Percentiles rank a stretch among this genome's conserved stretches.
phyloP scores from a whole-genome alignment of 2,888 invertebrate genomes.

The Icerya purchasi region DNA sequence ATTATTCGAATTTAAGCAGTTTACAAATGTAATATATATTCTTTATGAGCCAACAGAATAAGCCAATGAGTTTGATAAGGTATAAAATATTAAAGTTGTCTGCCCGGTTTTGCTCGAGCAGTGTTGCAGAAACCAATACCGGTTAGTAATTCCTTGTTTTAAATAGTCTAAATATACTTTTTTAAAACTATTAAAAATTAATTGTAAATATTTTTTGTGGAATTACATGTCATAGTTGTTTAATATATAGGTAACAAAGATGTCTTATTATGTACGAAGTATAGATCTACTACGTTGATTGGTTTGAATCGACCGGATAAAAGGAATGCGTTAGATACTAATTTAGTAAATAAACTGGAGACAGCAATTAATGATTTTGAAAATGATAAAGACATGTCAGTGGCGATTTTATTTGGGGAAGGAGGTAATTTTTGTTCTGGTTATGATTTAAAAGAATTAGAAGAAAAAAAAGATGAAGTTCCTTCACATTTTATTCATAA shows the following conservation, averaged over 20 bases:
- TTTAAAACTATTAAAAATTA: too few relatives aligned
- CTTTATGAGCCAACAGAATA: too few relatives aligned
- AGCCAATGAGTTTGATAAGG: too few relatives aligned
- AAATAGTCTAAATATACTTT: too few relatives aligned
- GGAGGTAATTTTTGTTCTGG: slow-evolving; percentile 92
- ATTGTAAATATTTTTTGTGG: too few relatives aligned
- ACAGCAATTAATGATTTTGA: slow-evolving; percentile 61
- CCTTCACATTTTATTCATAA: slow-evolving; percentile 7
- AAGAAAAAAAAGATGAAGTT: not conserved
- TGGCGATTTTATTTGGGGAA: slow-evolving; percentile 64
- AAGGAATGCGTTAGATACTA: slow-evolving; percentile 58
- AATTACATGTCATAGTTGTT: too few relatives aligned
- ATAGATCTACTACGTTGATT: slow-evolving; percentile 27
- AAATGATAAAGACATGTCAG: slow-evolving; percentile 40
- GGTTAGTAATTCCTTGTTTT: too few relatives aligned
- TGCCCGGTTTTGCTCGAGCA: too few relatives aligned
- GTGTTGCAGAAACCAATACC: too few relatives aligned
- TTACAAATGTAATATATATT: too few relatives aligned
- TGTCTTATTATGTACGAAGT: slow-evolving; percentile 4
- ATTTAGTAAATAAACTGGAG: slow-evolving; percentile 42
- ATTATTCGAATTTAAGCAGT: too few relatives aligned
- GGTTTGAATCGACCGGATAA: slow-evolving; percentile 70
- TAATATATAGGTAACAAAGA: not conserved
- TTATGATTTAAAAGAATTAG: slow-evolving; percentile 60
- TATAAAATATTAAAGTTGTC: too few relatives aligned